A percentile compares a stretch with the other conserved stretches of the same genome.
phyloP scores from a whole-genome alignment of 2,888 invertebrate genomes.

The Cheilosia urbana region DNA sequence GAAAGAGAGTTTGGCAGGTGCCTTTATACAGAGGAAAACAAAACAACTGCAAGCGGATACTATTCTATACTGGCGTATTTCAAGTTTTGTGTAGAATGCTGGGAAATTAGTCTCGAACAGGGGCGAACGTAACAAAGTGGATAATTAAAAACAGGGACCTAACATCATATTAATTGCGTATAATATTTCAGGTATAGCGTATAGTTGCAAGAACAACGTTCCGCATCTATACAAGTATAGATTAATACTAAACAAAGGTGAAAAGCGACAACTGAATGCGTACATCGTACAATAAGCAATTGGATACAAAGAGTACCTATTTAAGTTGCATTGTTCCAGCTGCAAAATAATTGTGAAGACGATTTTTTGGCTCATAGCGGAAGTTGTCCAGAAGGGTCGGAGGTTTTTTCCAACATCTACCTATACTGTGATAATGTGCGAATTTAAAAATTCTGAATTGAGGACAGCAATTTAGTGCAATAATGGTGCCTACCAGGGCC shows the following conservation, averaged over 20 bases:
- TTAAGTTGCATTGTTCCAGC: no score
- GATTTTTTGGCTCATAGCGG: no score
- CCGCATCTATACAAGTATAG: background rate
- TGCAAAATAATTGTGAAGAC: no score
- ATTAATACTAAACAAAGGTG: background rate
- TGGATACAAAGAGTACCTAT: no score
- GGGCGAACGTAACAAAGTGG: background rate
- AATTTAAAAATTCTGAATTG: no score
- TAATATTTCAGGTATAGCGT: background rate
- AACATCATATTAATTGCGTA: constrained; percentile 22
- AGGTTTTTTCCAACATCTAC: no score
- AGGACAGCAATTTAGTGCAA: no score
- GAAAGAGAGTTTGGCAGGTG: background rate
- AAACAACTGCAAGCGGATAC: background rate
- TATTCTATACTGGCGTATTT: background rate
- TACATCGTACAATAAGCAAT: no score
- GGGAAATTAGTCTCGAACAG: background rate
- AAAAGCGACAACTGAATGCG: no score
- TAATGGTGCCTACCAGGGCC: no score
- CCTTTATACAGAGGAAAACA: background rate
- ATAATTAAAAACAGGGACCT: background rate
- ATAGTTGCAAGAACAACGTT: background rate
- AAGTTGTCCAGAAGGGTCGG: no score
- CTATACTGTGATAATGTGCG: no score
- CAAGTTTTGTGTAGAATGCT: background rate